Evolutionary conservation across 2,113 vertebrate species (phyloP).

Genomic region (Prochilodus magdalenae): DNA sequence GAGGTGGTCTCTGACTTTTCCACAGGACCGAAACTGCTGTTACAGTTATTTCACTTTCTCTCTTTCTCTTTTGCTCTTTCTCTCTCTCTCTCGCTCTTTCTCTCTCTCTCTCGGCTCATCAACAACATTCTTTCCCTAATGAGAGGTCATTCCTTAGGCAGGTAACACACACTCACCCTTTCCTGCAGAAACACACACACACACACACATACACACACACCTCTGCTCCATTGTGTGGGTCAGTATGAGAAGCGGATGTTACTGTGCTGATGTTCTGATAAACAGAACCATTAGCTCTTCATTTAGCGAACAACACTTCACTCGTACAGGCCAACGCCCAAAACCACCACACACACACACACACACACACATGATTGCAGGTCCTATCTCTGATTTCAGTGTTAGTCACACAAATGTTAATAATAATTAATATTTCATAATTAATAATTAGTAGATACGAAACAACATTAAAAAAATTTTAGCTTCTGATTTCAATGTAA

Average conservation of each 20-base stretch:
- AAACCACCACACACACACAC: slow-evolving; percentile 45
- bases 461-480: not conserved
- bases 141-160: slow-evolving; percentile 54
- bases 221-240: slow-evolving; percentile 47
- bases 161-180: slow-evolving; percentile 44
- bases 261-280: slow-evolving; percentile 52
- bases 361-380: slow-evolving; percentile 44
- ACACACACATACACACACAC: slow-evolving; percentile 55
- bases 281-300: slow-evolving; percentile 56
- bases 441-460: slow-evolving; percentile 12
- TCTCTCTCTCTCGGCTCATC: slow-evolving; percentile 30
- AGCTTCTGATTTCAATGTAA: no score
- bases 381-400: slow-evolving; percentile 18
- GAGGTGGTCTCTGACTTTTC: no score
- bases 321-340: slow-evolving; percentile 35
- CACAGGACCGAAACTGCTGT: not conserved
- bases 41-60: not conserved
- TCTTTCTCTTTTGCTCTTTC: no score
- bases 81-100: slow-evolving; percentile 5
- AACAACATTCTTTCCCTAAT: slow-evolving; percentile 44
- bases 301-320: slow-evolving; percentile 58
- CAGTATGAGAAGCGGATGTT: slow-evolving; percentile 58
- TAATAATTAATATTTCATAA: slow-evolving; percentile 22
- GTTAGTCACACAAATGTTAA: slow-evolving; percentile 2
- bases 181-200: slow-evolving; percentile 47